Evolutionary conservation across 2,888 invertebrate species (phyloP), one percentile per base, ranked within the genome.

Genomic region (Acronicta aceris): DNA sequence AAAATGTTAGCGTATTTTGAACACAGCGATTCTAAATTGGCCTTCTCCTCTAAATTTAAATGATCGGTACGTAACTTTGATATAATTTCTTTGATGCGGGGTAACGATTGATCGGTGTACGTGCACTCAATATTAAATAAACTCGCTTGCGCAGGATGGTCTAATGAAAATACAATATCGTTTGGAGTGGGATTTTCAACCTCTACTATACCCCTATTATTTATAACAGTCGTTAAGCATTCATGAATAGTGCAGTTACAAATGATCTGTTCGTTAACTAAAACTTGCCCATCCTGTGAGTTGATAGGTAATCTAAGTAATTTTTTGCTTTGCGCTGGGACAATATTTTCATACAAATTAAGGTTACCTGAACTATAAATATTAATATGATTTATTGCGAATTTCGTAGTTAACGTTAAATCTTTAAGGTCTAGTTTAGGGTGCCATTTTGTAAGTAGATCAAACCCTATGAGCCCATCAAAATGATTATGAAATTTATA

Each of bases 111-210:
- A 6, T 42, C 12, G 8, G 17, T 42, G 5, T 12, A 12, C 10
- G 21, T 38, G 45, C 46, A 46, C 48, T 48, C 30, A 8, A 15
- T 41, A 48, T 55, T 48, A 30, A 41, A 48, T 30, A 55, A 13
- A 30, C 10, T 2, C 10, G 10, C 30, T 10, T 30, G 2, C 10
- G 30, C 30, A 10, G 30, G 30, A 10, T 30, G 30, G 30, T 30
- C 30, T 30, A 30, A 4, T 30, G 30, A 30, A 10, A 30, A 30
- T 30, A 30, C 30, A 10, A 30, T 30, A 30, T 30, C 30, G 30
- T 30, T 30, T 10, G 30, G 10, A 30, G 30, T 30, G 9, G 30
- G 30, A 4, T 30, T 30, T 10, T 30, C 30, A 9, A 30, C 30
- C 30, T 30, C 30, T 30, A 30, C 30, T 30, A 30, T 30, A 30